Evolutionary conservation across 2,888 invertebrate genomes (phyloP).

Genomic region (Epicampocera succincta): DNA sequence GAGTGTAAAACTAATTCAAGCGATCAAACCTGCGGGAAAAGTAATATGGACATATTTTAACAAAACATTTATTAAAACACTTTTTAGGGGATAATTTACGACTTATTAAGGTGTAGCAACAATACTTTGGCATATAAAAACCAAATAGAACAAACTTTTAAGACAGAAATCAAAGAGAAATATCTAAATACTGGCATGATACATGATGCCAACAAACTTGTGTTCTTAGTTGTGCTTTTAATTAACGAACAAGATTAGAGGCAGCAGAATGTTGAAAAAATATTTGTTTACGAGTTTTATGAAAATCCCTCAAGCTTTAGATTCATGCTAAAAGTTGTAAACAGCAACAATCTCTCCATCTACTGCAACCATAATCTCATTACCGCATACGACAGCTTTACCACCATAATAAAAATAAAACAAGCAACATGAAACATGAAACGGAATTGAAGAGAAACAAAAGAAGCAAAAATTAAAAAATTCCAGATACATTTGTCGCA

Average conservation of each 20-base stretch:
- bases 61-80: slow-evolving; percentile 40
- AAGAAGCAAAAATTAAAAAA: neutral
- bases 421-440: neutral
- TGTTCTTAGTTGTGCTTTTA: slow-evolving; percentile 31
- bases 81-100: slow-evolving; percentile 44
- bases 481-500: slow-evolving; percentile 28
- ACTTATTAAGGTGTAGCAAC: slow-evolving; percentile 54
- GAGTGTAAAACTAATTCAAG: slow-evolving; percentile 46
- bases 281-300: slow-evolving; percentile 36
- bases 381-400: slow-evolving; percentile 10
- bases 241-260: slow-evolving; percentile 54
- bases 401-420: slow-evolving; percentile 25
- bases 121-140: slow-evolving; percentile 33
- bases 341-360: slow-evolving; percentile 10
- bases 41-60: slow-evolving; percentile 12
- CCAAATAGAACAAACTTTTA: neutral
- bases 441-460: slow-evolving; percentile 15
- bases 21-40: slow-evolving; percentile 17
- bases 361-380: slow-evolving; percentile 13
- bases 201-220: slow-evolving; percentile 28
- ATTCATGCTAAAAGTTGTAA: slow-evolving; percentile 35
- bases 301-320: slow-evolving; percentile 54
- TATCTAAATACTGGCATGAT: slow-evolving; percentile 23
- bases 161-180: slow-evolving; percentile 27
- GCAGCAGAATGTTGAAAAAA: neutral